Conservation (phyloP, 2,888 invertebrate genomes). For the Leptopilina myrica region DNA sequence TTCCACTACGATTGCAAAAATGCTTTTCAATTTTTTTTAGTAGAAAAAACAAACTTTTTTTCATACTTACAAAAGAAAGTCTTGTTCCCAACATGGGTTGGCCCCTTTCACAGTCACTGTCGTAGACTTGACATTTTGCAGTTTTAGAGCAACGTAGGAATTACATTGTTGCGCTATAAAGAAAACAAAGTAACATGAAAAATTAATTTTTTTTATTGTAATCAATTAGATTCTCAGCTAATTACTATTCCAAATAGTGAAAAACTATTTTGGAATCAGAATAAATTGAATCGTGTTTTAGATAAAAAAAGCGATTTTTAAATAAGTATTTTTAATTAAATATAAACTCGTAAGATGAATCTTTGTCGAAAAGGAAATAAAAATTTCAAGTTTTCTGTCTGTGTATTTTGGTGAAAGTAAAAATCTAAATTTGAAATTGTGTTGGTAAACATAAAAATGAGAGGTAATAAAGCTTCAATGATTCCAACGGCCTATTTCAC, state of each 20-base stretch:
- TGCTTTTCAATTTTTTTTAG: no score
- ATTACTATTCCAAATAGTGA: no score
- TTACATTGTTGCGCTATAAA: constrained; percentile 91
- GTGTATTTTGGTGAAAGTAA: background rate
- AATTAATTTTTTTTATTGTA: background rate
- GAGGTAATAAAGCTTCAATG: background rate
- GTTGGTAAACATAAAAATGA: background rate
- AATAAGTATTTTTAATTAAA: no score
- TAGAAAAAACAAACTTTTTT: background rate
- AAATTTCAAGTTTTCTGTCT: background rate
- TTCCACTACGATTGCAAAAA: background rate
- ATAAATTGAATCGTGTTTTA: no score
- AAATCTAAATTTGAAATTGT: background rate
- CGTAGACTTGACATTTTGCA: constrained; percentile 98
- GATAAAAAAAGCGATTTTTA: no score
- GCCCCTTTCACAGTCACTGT: constrained; percentile 97
- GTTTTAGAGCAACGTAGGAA: constrained; percentile 96
- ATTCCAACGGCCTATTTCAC: background rate
- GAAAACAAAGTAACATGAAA: constrained; percentile 54
- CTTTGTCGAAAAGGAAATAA: background rate
- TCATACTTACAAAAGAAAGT: constrained; percentile 96
- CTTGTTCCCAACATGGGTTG: constrained; percentile 98
- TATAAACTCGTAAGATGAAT: no score
- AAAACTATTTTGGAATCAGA: no score
- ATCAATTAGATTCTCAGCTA: no score